Evolutionary conservation across 2,113 vertebrate genomes (phyloP).

Genomic region (Psettodes erumei): DNA sequence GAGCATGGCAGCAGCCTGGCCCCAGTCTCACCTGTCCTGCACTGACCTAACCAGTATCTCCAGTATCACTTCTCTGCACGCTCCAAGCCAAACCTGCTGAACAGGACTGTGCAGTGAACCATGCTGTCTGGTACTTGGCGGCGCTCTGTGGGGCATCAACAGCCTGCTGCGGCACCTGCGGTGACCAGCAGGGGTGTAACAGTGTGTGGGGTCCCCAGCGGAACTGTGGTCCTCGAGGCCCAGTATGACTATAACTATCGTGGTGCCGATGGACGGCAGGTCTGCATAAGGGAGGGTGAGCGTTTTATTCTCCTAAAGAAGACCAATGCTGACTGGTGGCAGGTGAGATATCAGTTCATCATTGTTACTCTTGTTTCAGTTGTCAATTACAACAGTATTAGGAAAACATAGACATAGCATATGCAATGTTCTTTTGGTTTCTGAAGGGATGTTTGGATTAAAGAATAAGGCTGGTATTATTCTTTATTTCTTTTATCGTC

Average conservation of each 20-base stretch:
- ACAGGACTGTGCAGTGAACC: conserved; percentile 52
- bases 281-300: conserved; percentile 90
- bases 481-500: too few species aligned
- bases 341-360: conserved; percentile 64
- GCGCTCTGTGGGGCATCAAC: conserved; percentile 69
- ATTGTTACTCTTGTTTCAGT: fast-evolving
- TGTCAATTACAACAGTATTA: too few species aligned
- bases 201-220: conserved; percentile 71
- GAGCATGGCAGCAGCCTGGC: conserved; percentile 73
- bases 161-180: conserved; percentile 20
- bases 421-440: too few species aligned
- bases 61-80: background rate
- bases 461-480: too few species aligned
- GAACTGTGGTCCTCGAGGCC: conserved; percentile 83
- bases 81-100: conserved; percentile 57
- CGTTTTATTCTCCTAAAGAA: conserved; percentile 89
- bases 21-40: conserved; percentile 52
- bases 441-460: too few species aligned
- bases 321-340: conserved; percentile 92
- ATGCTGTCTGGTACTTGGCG: conserved; percentile 87
- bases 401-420: too few species aligned
- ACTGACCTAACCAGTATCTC: conserved; percentile 18
- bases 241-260: conserved; percentile 89
- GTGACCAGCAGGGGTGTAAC: conserved; percentile 48
- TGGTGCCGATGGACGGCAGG: conserved; percentile 83